Conservation (phyloP, 2,888 invertebrate species). For the Aphodius sticticus region DNA sequence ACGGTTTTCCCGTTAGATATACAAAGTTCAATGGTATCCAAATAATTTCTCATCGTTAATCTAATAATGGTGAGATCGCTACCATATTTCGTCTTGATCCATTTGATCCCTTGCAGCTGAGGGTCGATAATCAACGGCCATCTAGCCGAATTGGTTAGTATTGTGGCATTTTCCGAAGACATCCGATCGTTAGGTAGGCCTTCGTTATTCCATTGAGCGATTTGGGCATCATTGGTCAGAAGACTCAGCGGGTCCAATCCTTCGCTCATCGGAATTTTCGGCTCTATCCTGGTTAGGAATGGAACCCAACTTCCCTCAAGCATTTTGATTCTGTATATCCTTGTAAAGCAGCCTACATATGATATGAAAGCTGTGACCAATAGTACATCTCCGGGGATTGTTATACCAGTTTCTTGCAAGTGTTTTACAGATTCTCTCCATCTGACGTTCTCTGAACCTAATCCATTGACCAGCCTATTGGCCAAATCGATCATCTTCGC, state of each 20-base stretch:
- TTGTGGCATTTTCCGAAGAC: constrained; percentile 95
- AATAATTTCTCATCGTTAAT: constrained; percentile 81
- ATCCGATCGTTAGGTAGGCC: constrained; percentile 91
- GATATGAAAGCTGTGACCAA: constrained; percentile 93
- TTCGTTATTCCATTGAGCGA: constrained; percentile 95
- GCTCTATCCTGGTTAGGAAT: constrained; percentile 72
- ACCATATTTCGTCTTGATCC: constrained; percentile 92
- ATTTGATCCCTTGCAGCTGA: constrained; percentile 88
- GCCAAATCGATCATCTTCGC: constrained; percentile 89
- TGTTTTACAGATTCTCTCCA: constrained; percentile 72
- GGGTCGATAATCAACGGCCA: constrained; percentile 98
- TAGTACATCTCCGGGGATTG: constrained; percentile 89
- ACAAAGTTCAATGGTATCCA: constrained; percentile 79
- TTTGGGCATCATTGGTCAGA: constrained; percentile 90
- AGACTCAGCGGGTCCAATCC: constrained; percentile 84
- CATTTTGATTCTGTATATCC: constrained; percentile 80
- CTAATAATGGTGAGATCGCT: constrained; percentile 77
- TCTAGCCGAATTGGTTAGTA: constrained; percentile 85
- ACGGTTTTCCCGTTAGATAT: constrained; percentile 75
- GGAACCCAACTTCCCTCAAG: constrained; percentile 84
- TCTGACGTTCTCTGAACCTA: constrained; percentile 90
- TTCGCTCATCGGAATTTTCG: constrained; percentile 80
- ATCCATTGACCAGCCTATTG: constrained; percentile 89
- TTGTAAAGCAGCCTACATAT: constrained; percentile 93
- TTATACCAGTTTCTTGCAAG: constrained; percentile 74